Conservation (phyloP, 2,888 invertebrate species). For the Dorcus parallelipipedus region DNA sequence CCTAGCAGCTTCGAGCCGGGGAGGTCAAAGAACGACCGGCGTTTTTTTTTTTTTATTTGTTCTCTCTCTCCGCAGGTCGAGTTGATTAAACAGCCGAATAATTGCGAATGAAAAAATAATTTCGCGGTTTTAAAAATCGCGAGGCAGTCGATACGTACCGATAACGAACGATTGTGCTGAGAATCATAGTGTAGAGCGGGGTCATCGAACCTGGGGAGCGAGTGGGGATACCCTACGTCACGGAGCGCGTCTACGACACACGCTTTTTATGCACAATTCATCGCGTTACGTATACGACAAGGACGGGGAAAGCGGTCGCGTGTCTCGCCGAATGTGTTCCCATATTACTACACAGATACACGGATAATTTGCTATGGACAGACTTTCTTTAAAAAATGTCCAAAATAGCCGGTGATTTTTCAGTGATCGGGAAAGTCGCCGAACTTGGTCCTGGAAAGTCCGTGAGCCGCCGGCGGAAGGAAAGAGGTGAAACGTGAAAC, state of each 20-base stretch:
- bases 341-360: constrained; percentile 47
- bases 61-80: no score
- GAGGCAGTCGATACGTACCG: constrained; percentile 33
- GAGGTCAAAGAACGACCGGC: background rate
- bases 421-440: constrained; percentile 9
- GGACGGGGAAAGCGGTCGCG: constrained; percentile 25
- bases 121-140: constrained; percentile 27
- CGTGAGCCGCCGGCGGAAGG: no score
- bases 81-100: constrained; percentile 1
- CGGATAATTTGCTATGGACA: constrained; percentile 45
- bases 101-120: constrained; percentile 13
- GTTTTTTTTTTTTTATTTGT: no score
- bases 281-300: constrained; percentile 29
- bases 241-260: constrained; percentile 39
- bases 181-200: constrained; percentile 42
- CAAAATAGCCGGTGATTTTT: constrained; percentile 37
- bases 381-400: constrained; percentile 48
- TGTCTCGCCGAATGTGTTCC: constrained; percentile 34
- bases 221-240: constrained; percentile 46
- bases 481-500: no score
- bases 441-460: no score
- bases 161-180: constrained; percentile 29
- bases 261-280: constrained; percentile 30
- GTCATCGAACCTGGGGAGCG: constrained; percentile 42
- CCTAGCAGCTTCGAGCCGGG: background rate